Evolutionary conservation across 2,888 invertebrate species (phyloP), one percentile per base, ranked within the genome.

Genomic region (Laothoe populi): DNA sequence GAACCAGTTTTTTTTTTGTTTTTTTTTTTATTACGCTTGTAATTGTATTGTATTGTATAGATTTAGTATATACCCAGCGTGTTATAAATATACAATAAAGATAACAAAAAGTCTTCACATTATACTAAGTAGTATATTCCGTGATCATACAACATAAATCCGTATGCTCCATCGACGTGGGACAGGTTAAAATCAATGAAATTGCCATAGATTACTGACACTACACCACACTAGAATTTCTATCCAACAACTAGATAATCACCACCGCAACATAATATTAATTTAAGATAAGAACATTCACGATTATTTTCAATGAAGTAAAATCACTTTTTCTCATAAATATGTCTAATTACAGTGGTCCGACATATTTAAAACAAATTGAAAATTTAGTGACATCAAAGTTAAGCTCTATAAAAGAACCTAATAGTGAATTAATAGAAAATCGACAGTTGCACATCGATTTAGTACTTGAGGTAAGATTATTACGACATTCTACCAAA

Each of bases 331-430:
- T 19, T 53, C 0, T 31, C 3, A 16, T 10, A 57, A 63, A 7
- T 5, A 65, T 70, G 70, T 67, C 66, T 10, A 63, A 70, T 64
- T 70, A 65, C 38, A 77, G 66, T 64, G 62, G 65, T 13, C 88
- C 90, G n/a, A 91, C 88, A 74, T 78, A 84, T 62, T 61, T 92
- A 40, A 83, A 80, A 73, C 76, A 82, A 49, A 87, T 93, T 57
- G 79, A 87, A 75, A 70, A 59, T 21, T 70, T 69, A 57, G 64
- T 90, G 2, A 45, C 66, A 19, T 61, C 70, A 11, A 85, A 86
- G 66, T 65, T 92, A 13, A 81, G 83, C 66, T 26, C 62, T 5
- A 48, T 90, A 2, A 82, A 81, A 68, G 79, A 75, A 60, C 67
- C 78, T 11, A 68, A 74, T 44, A 79, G 79, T 67, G 83, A 86